phyloP scores from a whole-genome alignment of 2,888 invertebrate genomes.

The Empis stercorea region DNA sequence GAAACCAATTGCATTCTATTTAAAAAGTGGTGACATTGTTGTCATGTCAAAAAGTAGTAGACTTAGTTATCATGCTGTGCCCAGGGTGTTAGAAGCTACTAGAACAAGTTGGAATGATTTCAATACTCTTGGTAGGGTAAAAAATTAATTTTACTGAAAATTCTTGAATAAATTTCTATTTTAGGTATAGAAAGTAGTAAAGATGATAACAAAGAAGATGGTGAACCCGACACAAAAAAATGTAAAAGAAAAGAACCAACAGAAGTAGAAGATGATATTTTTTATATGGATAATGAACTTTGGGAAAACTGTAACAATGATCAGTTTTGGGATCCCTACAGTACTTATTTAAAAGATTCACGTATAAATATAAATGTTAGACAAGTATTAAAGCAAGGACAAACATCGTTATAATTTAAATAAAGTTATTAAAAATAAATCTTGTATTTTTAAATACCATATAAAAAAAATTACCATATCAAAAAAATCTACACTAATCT shows the following conservation, averaged over 20 bases:
- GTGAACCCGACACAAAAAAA: conserved; percentile 2
- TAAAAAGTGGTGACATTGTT: conserved; percentile 82
- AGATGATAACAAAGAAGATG: too few species aligned
- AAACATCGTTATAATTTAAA: conserved; percentile 35
- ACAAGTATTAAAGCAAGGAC: conserved; percentile 63
- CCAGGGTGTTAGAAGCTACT: conserved; percentile 55
- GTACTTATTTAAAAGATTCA: conserved; percentile 51
- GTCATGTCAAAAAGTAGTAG: conserved; percentile 80
- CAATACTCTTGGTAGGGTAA: neutral
- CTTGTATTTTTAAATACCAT: too few species aligned
- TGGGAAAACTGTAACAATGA: conserved; percentile 28
- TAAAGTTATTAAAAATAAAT: too few species aligned
- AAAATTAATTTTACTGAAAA: neutral
- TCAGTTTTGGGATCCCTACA: conserved; percentile 42
- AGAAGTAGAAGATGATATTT: conserved; percentile 6
- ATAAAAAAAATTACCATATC: too few species aligned
- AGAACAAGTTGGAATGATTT: conserved; percentile 39
- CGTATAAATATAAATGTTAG: conserved; percentile 91
- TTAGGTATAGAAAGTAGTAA: neutral
- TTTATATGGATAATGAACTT: conserved; percentile 16
- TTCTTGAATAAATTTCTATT: neutral
- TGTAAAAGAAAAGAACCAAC: conserved; percentile 8
- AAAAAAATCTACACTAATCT: too few species aligned
- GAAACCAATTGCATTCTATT: conserved; percentile 54
- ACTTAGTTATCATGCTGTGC: conserved; percentile 86